Evolutionary conservation across 2,797 vertebrate species (phyloP), one percentile per base, ranked within the genome.

Genomic region (Halcyon smyrnensis): DNA sequence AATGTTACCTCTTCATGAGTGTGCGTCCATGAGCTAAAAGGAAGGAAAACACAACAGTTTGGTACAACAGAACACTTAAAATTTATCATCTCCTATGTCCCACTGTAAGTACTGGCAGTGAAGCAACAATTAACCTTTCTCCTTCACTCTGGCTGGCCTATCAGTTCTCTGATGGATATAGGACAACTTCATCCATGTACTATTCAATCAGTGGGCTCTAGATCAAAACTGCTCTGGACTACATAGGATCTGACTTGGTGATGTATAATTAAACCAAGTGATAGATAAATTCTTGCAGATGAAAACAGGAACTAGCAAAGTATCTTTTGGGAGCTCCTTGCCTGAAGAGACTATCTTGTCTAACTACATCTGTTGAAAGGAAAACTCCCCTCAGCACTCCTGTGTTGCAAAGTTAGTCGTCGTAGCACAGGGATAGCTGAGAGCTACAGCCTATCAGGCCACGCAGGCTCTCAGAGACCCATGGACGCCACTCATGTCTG

Each of bases 261-360:
- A 63, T 56, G 32, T 2, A 16, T 23, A 92, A 78, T 34, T 74
- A 94, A 88, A 86, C 54, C 27, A 87, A 82, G 46, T 25, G 32
- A 81, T 41, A 89, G 69, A 95, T 56, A 87, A 84, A 90, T 12
- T 64, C 48, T 84, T 84, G 85, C 85, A 93, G 79, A 91, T 84
- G 59, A 76, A 91, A 94, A 65, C 14, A n/a, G 39, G 36, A 93
- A 77, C 36, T 21, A 86, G 48, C 9, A 25, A 84, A 73, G 12
- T 9, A 37, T 63, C 50, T 86, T 93, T 85, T 41, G 74, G 73
- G 91, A 90, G 57, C n/a, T 91, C 34, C 46, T 65, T 50, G 63
- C 69, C 69, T 45, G 59, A 91, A 84, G 69, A 62, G 12, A 90
- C 51, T 28, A 23, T 76, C 85, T 86, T 30, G 87, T 78, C 65